Evolutionary conservation across 2,888 invertebrate genomes (phyloP).

Genomic region (Auanema freiburgensis): DNA sequence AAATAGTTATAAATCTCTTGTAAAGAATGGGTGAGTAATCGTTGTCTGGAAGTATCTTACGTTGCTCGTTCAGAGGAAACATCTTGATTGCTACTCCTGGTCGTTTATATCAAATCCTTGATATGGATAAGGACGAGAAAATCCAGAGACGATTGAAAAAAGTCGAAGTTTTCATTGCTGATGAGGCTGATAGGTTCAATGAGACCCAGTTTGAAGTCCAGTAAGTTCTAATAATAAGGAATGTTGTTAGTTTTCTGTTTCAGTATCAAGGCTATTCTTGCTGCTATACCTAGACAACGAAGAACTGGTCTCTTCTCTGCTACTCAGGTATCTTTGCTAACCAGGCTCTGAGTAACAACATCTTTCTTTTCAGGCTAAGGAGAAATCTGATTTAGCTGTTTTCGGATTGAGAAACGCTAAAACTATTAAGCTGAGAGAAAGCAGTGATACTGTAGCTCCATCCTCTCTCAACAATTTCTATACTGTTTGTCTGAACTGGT

Average conservation of each 20-base stretch:
- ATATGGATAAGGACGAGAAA: conserved; percentile 35
- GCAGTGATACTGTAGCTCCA: conserved; percentile 39
- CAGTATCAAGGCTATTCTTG: conserved; percentile 82
- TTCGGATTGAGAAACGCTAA: conserved; percentile 73
- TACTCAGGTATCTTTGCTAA: conserved; percentile 76
- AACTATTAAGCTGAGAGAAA: conserved; percentile 39
- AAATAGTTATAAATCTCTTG: conserved; percentile 40
- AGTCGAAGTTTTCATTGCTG: conserved; percentile 84
- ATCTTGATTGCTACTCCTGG: conserved; percentile 94
- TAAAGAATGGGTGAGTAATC: conserved; percentile 42
- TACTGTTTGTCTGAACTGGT: conserved; percentile 19
- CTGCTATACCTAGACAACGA: conserved; percentile 86
- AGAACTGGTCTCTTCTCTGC: conserved; percentile 98
- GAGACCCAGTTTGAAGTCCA: conserved; percentile 84
- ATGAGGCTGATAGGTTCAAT: conserved; percentile 92
- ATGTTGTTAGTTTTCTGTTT: conserved; percentile 12
- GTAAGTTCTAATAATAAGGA: conserved; percentile 23
- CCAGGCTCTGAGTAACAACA: not conserved
- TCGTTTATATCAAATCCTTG: conserved; percentile 79
- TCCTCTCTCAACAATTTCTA: conserved; percentile 44
- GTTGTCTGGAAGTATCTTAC: not conserved
- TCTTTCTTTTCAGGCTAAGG: conserved; percentile 79
- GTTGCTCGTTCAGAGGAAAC: conserved; percentile 70
- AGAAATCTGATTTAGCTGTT: conserved; percentile 84
- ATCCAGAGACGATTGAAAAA: conserved; percentile 16